Evolutionary conservation across 2,888 invertebrate species (phyloP).

Genomic region (Amiota communis): DNA sequence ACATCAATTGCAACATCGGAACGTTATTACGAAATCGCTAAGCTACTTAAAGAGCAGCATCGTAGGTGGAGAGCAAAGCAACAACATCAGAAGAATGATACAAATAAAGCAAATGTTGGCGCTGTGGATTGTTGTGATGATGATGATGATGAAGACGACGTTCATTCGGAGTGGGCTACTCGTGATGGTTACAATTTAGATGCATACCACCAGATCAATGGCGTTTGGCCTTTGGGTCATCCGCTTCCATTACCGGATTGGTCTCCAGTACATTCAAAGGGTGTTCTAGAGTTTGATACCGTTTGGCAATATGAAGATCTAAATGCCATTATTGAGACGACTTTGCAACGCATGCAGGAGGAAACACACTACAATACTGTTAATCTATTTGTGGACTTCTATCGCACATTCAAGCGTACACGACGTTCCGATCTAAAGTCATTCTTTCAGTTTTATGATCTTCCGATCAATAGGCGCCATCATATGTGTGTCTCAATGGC

Average conservation of each 20-base stretch:
- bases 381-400: constrained; percentile 84
- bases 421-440: constrained; percentile 79
- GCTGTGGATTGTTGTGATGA: not conserved
- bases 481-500: constrained; percentile 93
- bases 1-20: constrained; percentile 69
- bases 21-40: constrained; percentile 67
- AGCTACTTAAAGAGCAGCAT: constrained; percentile 62
- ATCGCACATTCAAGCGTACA: constrained; percentile 79
- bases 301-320: constrained; percentile 83
- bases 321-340: constrained; percentile 84
- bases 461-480: constrained; percentile 84
- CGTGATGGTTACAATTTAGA: constrained; percentile 72
- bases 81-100: constrained; percentile 9
- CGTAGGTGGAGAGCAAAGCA: constrained; percentile 48
- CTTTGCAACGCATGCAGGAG: constrained; percentile 85
- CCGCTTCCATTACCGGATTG: constrained; percentile 86
- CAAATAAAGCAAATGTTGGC: constrained; percentile 34
- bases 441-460: constrained; percentile 84
- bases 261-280: constrained; percentile 73
- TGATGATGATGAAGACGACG: constrained; percentile 34
- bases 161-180: constrained; percentile 59
- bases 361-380: constrained; percentile 92
- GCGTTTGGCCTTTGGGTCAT: constrained; percentile 80
- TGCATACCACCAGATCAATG: constrained; percentile 74
- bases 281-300: constrained; percentile 72